Evolutionary conservation across 2,113 vertebrate genomes (phyloP).

Genomic region (Gymnogyps californianus): DNA sequence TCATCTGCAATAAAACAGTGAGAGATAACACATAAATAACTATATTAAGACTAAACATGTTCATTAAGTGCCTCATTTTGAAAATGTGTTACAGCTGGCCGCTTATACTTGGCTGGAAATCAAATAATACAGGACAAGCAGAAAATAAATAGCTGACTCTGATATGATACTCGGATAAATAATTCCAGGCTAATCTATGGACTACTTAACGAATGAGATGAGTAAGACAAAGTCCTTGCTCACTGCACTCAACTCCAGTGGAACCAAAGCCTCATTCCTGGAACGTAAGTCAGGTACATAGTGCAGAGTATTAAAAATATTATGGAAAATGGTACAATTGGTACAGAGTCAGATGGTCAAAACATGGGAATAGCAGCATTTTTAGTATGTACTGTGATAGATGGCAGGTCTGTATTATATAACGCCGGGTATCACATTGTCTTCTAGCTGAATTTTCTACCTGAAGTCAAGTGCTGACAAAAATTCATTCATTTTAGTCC

Average conservation of each 20-base stretch:
- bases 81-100: constrained; percentile 63
- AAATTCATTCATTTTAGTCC: background rate
- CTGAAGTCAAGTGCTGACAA: background rate
- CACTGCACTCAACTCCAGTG: background rate
- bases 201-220: background rate
- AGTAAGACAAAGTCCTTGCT: background rate
- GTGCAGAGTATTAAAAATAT: background rate
- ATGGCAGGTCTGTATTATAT: background rate
- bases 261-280: background rate
- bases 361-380: background rate
- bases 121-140: constrained; percentile 39
- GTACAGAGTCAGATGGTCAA: background rate
- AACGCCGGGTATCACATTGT: background rate
- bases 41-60: constrained; percentile 41
- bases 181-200: background rate
- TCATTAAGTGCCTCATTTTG: constrained; percentile 57
- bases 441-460: background rate
- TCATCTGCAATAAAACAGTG: constrained; percentile 49
- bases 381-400: background rate
- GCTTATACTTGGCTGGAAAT: constrained; percentile 44
- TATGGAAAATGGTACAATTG: accelerated
- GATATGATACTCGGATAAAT: background rate
- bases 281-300: accelerated
- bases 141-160: constrained; percentile 32
- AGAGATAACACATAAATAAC: constrained; percentile 50